Base-by-base conservation (phyloP, 2,797 vertebrate species). In the Limnodromus scolopaceus region DNA sequence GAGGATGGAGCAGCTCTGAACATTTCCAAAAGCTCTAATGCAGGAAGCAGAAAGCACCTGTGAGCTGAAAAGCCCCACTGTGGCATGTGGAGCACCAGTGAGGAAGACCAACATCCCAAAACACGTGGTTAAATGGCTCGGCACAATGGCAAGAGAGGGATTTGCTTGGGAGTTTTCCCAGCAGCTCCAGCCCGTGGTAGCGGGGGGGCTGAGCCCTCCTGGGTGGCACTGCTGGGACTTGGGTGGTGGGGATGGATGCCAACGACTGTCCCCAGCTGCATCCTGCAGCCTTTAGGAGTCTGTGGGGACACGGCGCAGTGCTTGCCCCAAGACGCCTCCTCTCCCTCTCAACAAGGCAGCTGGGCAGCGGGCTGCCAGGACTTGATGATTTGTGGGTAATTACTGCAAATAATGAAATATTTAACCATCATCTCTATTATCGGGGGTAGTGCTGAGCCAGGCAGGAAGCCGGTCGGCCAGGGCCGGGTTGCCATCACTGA, bases 351-450 rank as follows among this genome's bases (percentile, higher is more conserved):
- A 70, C 0, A 0, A 72, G 49, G 85, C 5, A 1, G 77, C 30
- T 0, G 0, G 90, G 71, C 53, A 41, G 64, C 0, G 9, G 15
- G 63, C 71, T 91, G 91, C 66, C 90, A 51, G 60, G 25, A 53
- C 84, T 92, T 69, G 80, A 89, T 55, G 89, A 81, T 75, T 74
- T 92, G 74, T 84, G 87, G 72, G 84, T 91, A 92, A 95, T 94
- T 94, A 87, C 86, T 91, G 94, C 70, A 80, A 77, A 91, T 91
- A 92, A 89, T 93, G 71, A 94, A 95, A 94, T 87, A 94, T 93
- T 94, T 88, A 93, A 87, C 90, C 58, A 46, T 68, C 28, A 1
- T 87, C 83, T 92, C 93, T 51, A 74, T 89, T 53, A 70, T 8
- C 1, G 0, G 80, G 60, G 76, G 53, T 25, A 92, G 88, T 0